Evolutionary conservation across 2,888 invertebrate genomes (phyloP), one percentile per base, ranked within the genome.

Genomic region (Portevinia maculata): DNA sequence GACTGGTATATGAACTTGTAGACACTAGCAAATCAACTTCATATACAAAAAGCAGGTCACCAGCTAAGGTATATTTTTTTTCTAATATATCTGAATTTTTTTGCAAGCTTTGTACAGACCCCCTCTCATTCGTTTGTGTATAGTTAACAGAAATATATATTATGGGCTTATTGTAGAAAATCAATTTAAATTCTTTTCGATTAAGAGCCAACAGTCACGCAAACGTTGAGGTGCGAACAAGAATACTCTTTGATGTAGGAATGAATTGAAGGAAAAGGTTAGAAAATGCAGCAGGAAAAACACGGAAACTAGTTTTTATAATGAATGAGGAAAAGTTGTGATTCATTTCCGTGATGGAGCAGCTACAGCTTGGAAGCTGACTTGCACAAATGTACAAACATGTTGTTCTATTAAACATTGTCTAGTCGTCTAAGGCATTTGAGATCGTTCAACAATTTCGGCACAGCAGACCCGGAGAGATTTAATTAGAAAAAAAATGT

Each of bases 191-290:
- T 24, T 24, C 5, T 24, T 24, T 5, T 24, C 34, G 30, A 32
- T 5, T 30, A 34, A 4, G 7, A 50, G 28, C 13, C 28, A 4
- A 21, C 1, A 28, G 37, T 62, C 62, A 62, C 48, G 37, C 64
- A 15, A 64, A 50, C 50, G n/a, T 50, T 37, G 11, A 64, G 37
- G 37, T 64, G 34, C 17, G 28, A 50, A 64, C 15, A 34, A 44
- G 46, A 60, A 60, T 44, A 19, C 3, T 9, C 17, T 28, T 57
- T 21, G 30, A 9, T 11, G 17, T 44, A 30, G 32, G 8, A 32
- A 15, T 21, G 11, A 15, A 13, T 21, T 13, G 15, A 13, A 28
- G 6, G 28, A 28, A 28, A 41, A 30, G 11, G 11, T 1, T 34
- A 21, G 34, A 15, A 39, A 39, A 17, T 30, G 21, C 28, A n/a